These are phyloP conservation scores for Gortyna flavago DNA, from an alignment of 2,888 invertebrate species.

Conservation along the genomic window DNA sequence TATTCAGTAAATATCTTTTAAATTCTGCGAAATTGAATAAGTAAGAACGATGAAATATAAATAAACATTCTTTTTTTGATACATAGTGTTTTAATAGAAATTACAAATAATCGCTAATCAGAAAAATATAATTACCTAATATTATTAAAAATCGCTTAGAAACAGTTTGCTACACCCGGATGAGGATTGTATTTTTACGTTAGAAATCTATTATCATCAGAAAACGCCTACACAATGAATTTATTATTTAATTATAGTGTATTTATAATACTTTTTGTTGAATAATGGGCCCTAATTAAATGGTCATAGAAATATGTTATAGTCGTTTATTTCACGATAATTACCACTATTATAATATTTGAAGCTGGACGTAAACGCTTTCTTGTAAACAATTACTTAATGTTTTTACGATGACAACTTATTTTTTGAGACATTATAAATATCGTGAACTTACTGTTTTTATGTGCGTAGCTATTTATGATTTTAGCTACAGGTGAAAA, in stretches of 20 bases:
- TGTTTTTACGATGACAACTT: slow-evolving; percentile 15
- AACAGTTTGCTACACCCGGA: neutral
- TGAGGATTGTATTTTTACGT: neutral
- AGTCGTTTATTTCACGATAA: slow-evolving; percentile 7
- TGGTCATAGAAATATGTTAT: neutral
- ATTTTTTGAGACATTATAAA: neutral
- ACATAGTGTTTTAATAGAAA: neutral
- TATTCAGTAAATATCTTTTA: neutral
- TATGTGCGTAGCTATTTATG: neutral
- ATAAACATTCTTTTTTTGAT: neutral
- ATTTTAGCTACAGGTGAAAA: neutral
- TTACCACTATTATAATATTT: slow-evolving; percentile 15
- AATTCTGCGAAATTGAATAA: neutral
- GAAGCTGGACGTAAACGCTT: slow-evolving; percentile 1
- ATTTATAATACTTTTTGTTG: neutral
- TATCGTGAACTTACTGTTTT: neutral
- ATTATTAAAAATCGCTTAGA: neutral
- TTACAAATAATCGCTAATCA: neutral
- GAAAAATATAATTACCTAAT: too few relatives aligned
- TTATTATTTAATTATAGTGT: neutral
- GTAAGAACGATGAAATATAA: neutral
- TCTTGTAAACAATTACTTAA: neutral
- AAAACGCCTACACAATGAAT: neutral
- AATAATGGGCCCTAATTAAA: slow-evolving; percentile 18
- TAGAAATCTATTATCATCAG: neutral